Evolutionary conservation across 92 coral and sea anemone genomes (phyloP), one percentile per base, ranked within the genome.

Genomic region (Umimayanthus chanpuru): DNA sequence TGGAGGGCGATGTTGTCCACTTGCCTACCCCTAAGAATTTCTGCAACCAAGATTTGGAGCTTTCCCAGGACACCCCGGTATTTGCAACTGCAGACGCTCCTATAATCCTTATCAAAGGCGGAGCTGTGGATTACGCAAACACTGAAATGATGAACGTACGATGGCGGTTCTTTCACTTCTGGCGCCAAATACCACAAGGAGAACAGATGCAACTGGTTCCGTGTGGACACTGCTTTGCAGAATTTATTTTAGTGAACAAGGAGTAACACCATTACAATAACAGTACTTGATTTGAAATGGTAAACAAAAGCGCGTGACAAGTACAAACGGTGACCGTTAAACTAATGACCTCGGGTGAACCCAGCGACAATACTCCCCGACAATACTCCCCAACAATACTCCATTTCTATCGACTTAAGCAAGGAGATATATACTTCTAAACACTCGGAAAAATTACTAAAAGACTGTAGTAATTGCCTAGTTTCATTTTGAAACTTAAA

Each of bases 11-110:
- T 28, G 2, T 84, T 1, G 77, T 84, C 8, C 91, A 84, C 65
- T 56, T 89, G 47, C 91, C 91, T 9, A 81, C 88, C 21, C 91
- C 91, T 18, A 89, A 89, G 30, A 89, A 81, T 61, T 74, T 81
- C 50, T 75, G 75, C 74, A 89, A 58, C 2, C 49, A 43, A 43
- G 49, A 43, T 43, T 43, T 43, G 49, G 4, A 4, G 49, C 49
- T 43, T 43, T 43, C 49, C 49, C 49, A 43, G 4, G 49, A 43
- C 49, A 43, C 49, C 49, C 49, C 6, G 49, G 49, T 43, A 43
- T 43, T 43, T 43, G 49, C 49, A 43, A 43, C 49, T 43, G 49
- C 49, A 43, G 49, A 43, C 49, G 49, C 6, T 5, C 49, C 49
- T 5, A 43, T 43, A 43, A 43, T 43, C 49, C 49, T 43, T 43